Conservation (phyloP, 2,113 vertebrate genomes). For the Oreotrochilus melanogaster region DNA sequence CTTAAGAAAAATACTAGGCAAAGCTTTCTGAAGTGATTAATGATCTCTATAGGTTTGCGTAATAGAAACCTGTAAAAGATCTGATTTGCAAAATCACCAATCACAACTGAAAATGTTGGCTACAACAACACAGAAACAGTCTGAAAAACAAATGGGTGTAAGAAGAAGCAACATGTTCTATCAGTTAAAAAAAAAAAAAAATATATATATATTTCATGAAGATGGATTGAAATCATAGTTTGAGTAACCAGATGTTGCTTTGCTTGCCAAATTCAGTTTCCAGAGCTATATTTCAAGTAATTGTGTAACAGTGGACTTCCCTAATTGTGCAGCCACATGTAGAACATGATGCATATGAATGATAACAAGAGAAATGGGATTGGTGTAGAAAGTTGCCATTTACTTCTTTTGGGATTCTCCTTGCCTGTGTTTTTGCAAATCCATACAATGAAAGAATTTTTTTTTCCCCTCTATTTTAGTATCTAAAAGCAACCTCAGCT, state of each 20-base stretch:
- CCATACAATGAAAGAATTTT: background rate
- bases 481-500: background rate
- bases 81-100: background rate
- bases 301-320: background rate
- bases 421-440: background rate
- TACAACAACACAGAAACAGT: background rate
- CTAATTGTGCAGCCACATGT: background rate
- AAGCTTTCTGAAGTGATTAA: background rate
- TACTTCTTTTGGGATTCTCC: background rate
- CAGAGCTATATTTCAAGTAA: background rate
- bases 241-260: background rate
- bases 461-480: background rate
- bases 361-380: background rate
- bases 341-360: accelerated
- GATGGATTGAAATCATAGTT: background rate
- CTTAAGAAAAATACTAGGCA: background rate
- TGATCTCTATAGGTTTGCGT: background rate
- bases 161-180: background rate
- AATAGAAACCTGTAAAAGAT: background rate
- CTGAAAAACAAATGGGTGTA: accelerated
- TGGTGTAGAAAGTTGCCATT: background rate
- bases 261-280: background rate
- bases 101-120: background rate
- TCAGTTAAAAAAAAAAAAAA: background rate
- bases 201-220: background rate